These are phyloP conservation scores for Laspeyria flexula DNA, from an alignment of 2,888 invertebrate species.

Conservation along the genomic window DNA sequence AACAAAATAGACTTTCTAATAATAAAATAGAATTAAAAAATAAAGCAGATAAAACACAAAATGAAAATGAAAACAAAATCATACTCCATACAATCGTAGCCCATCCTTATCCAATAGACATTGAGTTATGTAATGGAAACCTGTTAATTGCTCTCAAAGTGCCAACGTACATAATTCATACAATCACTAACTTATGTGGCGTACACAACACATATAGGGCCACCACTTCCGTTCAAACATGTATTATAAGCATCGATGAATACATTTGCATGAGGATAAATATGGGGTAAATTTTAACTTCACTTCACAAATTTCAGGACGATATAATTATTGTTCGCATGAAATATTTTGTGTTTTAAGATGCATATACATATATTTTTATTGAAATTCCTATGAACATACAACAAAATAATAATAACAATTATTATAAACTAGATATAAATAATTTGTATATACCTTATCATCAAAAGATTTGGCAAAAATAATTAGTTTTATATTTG, in stretches of 20 bases:
- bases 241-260: constrained; percentile 47
- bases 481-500: constrained; percentile 30
- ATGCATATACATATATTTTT: too few species aligned
- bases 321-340: too few species aligned
- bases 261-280: constrained; percentile 31
- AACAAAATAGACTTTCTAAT: background rate
- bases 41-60: background rate
- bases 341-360: too few species aligned
- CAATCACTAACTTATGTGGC: constrained; percentile 70
- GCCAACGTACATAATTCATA: constrained; percentile 83
- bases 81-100: constrained; percentile 54
- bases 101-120: constrained; percentile 67
- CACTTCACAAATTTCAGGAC: too few species aligned
- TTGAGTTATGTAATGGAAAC: constrained; percentile 85
- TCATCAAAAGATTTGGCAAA: too few species aligned
- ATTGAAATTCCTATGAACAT: too few species aligned
- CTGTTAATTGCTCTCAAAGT: constrained; percentile 83
- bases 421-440: too few species aligned
- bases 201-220: constrained; percentile 43
- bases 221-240: constrained; percentile 34
- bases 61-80: background rate
- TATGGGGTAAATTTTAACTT: too few species aligned
- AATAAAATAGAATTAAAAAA: background rate
- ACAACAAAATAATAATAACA: too few species aligned
- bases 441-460: too few species aligned